A percentile compares a stretch with the other conserved stretches of the same genome.
These are phyloP conservation scores for Rhizomys pruinosus DNA, from an alignment of 2,113 vertebrate species.

Conservation along the genomic window DNA sequence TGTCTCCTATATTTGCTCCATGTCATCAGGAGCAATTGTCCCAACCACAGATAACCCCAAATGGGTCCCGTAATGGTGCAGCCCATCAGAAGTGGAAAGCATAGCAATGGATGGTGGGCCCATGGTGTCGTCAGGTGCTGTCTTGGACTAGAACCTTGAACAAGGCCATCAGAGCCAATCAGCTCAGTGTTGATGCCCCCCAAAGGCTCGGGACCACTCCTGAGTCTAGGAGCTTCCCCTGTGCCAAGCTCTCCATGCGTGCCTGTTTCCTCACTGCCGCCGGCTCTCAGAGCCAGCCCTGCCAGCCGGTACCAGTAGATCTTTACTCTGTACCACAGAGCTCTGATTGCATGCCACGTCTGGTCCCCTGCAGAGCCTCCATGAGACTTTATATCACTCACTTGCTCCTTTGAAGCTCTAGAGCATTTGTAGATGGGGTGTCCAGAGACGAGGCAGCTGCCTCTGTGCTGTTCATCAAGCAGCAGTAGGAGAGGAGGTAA, in stretches of 20 bases:
- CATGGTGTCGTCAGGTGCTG: fast-evolving
- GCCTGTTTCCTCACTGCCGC: background rate
- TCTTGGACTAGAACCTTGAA: background rate
- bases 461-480: background rate
- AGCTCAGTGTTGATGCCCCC: fast-evolving
- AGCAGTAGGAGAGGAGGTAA: background rate
- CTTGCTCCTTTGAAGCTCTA: fast-evolving
- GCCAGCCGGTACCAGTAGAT: fast-evolving
- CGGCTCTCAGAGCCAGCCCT: background rate
- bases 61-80: fast-evolving
- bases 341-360: background rate
- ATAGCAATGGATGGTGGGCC: fast-evolving
- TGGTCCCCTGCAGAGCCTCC: fast-evolving
- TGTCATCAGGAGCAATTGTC: fast-evolving
- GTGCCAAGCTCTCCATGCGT: fast-evolving
- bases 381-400: fast-evolving
- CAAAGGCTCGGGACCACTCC: fast-evolving
- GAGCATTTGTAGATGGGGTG: fast-evolving
- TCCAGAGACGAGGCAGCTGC: background rate
- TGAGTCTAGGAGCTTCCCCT: fast-evolving
- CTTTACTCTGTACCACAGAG: background rate
- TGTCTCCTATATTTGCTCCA: fast-evolving
- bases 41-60: fast-evolving
- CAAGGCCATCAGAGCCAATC: background rate
- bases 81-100: background rate